Percentiles rank a stretch among this genome's conserved stretches.
Conservation (phyloP, 2,888 invertebrate species). For the Melanchra persicariae region DNA sequence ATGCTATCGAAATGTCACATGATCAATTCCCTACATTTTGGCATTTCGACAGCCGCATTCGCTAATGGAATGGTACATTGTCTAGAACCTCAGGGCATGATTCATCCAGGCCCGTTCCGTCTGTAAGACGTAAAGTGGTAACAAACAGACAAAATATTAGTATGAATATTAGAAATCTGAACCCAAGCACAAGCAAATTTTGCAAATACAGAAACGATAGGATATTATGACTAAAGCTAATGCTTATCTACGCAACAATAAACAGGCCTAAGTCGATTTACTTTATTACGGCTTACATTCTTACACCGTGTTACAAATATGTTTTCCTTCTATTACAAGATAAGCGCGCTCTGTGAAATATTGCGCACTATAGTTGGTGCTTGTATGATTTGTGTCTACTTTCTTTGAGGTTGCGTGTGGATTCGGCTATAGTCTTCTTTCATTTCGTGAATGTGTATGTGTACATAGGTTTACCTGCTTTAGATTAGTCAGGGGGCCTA, state of each 20-base stretch:
- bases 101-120: too few species aligned
- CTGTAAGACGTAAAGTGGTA: too few species aligned
- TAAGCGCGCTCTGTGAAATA: slow-evolving; percentile 44
- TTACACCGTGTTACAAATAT: slow-evolving; percentile 43
- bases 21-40: too few species aligned
- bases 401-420: slow-evolving; percentile 15
- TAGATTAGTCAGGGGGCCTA: background rate
- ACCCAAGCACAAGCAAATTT: too few species aligned
- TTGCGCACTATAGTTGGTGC: slow-evolving; percentile 24
- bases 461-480: background rate
- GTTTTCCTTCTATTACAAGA: slow-evolving; percentile 42
- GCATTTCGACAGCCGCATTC: too few species aligned
- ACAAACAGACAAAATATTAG: too few species aligned
- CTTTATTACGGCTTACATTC: slow-evolving; percentile 46
- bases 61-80: too few species aligned
- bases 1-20: too few species aligned
- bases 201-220: too few species aligned
- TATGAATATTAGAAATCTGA: background rate
- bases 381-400: slow-evolving; percentile 37
- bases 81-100: too few species aligned
- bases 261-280: slow-evolving; percentile 21
- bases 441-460: background rate
- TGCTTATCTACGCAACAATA: slow-evolving; percentile 16
- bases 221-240: background rate
- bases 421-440: slow-evolving; percentile 2